Base-by-base conservation (phyloP, 1,140 invertebrate species). In the Euura lappo region DNA sequence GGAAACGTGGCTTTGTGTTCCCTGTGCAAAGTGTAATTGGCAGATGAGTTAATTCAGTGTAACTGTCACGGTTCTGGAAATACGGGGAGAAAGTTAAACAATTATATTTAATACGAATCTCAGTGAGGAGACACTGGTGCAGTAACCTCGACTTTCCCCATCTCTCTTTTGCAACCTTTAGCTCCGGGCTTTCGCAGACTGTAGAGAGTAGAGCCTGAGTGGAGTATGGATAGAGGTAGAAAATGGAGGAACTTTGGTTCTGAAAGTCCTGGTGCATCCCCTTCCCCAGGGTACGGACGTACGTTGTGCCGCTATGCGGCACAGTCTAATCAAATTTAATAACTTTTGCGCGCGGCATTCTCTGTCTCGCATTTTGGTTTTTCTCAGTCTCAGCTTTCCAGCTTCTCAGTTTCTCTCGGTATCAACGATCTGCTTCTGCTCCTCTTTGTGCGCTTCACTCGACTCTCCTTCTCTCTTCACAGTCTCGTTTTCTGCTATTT, bases 281-380 rank as follows among this genome's bases (percentile, higher is more conserved):
- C 42, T 60, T 28, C 44, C 13, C 69, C 11, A 70, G 44, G 4
- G 11, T 8, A 70, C 4, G 8, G 10, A 28, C 64, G 3, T 46
- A 45, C 13, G 10, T 11, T 7, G 71, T 78, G 74, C 81, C 78
- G 76, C 82, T 84, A 80, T 82, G 82, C 80, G 78, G 77, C 78
- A 75, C 76, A 85, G 78, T 85, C 84, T 86, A 86, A 87, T 87
- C 85, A 86, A 86, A 86, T 87, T 86, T 86, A 86, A 87, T 86
- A 87, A 86, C 85, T 86, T 87, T 87, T 84, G 84, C 82, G 80
- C 76, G 71, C 71, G 78, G 28, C 76, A 74, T 74, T 71, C 68
- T 66, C 73, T 69, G 71, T 74, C 77, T 75, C 72, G 68, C 72
- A 71, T 71, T 69, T 73, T 68, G 73, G 72, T 73, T 71, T 28